phyloP scores from a whole-genome alignment of 1,140 invertebrate species.

The Drosophila athabasca region DNA sequence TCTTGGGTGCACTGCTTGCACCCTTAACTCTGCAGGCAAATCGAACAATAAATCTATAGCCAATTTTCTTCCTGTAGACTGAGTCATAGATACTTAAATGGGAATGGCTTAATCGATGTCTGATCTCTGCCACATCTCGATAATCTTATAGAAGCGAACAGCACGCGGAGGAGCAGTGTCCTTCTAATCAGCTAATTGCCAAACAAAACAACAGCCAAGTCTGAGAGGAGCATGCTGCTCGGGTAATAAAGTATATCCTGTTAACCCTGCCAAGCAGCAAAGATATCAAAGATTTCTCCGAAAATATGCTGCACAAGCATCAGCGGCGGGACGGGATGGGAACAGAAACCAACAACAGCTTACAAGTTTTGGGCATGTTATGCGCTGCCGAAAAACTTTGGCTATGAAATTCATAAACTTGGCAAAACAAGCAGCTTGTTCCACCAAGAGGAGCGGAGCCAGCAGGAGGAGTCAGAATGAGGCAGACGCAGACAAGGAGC shows the following conservation, averaged over 20 bases:
- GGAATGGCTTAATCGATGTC: too few relatives aligned
- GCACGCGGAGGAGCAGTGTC: too few relatives aligned
- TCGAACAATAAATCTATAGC: too few relatives aligned
- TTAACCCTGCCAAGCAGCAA: slow-evolving; percentile 23
- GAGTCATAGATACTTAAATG: too few relatives aligned
- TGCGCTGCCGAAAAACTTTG: slow-evolving; percentile 70
- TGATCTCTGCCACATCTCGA: too few relatives aligned
- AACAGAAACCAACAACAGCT: slow-evolving; percentile 60
- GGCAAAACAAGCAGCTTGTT: slow-evolving; percentile 63
- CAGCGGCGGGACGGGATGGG: not conserved
- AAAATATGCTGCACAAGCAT: slow-evolving; percentile 40
- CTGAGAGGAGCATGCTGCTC: slow-evolving; percentile 22
- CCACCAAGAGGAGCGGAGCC: not conserved
- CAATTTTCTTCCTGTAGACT: too few relatives aligned
- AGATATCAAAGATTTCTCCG: slow-evolving; percentile 60
- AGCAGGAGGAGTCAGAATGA: not conserved
- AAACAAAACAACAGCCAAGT: not conserved
- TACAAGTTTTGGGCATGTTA: slow-evolving; percentile 67
- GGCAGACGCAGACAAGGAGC: too few relatives aligned
- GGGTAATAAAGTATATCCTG: slow-evolving; percentile 55
- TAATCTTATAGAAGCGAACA: too few relatives aligned
- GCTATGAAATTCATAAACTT: slow-evolving; percentile 81
- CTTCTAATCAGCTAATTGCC: slow-evolving; percentile 41
- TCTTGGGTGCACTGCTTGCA: too few relatives aligned
- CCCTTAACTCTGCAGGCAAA: too few relatives aligned